phyloP scores from a whole-genome alignment of 2,113 vertebrate species.

The Prunella himalayana region DNA sequence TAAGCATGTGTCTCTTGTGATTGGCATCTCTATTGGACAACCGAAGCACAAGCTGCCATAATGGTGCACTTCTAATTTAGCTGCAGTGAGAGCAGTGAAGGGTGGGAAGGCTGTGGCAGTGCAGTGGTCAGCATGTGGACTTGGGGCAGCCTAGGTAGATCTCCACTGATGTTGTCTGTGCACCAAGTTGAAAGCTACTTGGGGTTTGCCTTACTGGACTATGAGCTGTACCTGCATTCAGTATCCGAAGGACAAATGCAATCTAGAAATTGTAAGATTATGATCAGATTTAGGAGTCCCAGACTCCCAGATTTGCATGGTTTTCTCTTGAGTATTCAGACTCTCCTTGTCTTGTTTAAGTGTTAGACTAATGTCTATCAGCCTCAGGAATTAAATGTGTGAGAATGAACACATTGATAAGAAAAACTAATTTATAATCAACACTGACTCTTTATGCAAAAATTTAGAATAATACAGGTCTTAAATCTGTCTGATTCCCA shows the following conservation, averaged over 20 bases:
- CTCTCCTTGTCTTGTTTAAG: constrained; percentile 49
- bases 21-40: background rate
- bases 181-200: background rate
- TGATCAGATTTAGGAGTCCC: background rate
- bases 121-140: background rate
- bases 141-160: background rate
- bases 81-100: background rate
- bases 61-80: background rate
- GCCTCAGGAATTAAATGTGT: constrained; percentile 52
- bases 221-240: background rate
- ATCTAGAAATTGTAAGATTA: background rate
- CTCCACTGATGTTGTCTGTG: background rate
- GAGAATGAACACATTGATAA: constrained; percentile 63
- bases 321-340: constrained; percentile 37
- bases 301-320: constrained; percentile 15
- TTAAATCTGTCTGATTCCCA: constrained; percentile 54
- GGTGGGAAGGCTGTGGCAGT: background rate
- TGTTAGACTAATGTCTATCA: constrained; percentile 64
- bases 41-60: background rate
- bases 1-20: background rate
- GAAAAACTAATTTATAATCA: constrained; percentile 62
- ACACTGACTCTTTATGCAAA: constrained; percentile 49
- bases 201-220: background rate
- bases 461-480: constrained; percentile 57
- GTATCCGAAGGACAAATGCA: background rate